A percentile compares a stretch with the other conserved stretches of the same genome.
These are phyloP conservation scores for Myiozetetes cayanensis DNA, from an alignment of 2,113 vertebrate genomes.

Conservation along the genomic window DNA sequence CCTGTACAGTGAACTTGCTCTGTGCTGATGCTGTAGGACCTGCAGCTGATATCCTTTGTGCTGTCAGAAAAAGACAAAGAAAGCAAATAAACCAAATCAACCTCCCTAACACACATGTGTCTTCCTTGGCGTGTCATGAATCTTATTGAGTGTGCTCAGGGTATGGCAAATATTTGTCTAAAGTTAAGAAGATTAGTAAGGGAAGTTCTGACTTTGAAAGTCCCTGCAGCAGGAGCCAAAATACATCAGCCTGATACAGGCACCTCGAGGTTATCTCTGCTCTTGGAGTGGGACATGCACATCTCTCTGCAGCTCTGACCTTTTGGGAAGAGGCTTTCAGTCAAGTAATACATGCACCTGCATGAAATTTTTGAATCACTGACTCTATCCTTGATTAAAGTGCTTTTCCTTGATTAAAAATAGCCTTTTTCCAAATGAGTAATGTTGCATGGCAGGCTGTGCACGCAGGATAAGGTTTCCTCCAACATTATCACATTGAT, in stretches of 20 bases:
- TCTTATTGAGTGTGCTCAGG: not conserved
- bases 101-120: not conserved
- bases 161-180: slow-evolving; percentile 16
- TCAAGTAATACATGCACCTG: slow-evolving; percentile 37
- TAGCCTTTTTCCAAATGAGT: slow-evolving; percentile 40
- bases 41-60: not conserved
- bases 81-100: not conserved
- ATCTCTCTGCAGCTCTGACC: slow-evolving; percentile 10
- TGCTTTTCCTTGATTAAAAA: slow-evolving; percentile 64
- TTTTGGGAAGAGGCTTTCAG: slow-evolving; percentile 40
- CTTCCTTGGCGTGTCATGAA: not conserved
- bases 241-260: not conserved
- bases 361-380: slow-evolving; percentile 60
- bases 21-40: not conserved
- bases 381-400: slow-evolving; percentile 55
- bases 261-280: not conserved
- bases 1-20: rapidly evolving
- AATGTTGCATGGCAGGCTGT: not conserved
- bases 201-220: slow-evolving; percentile 43
- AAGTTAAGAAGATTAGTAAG: slow-evolving; percentile 51
- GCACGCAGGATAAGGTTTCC: not conserved
- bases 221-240: not conserved
- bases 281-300: not conserved
- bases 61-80: not conserved
- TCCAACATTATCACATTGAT: not conserved